Percentiles rank a stretch among this genome's conserved stretches.
Evolutionary conservation across 1,140 invertebrate genomes (phyloP).

Genomic region (Macrobrachium rosenbergii): DNA sequence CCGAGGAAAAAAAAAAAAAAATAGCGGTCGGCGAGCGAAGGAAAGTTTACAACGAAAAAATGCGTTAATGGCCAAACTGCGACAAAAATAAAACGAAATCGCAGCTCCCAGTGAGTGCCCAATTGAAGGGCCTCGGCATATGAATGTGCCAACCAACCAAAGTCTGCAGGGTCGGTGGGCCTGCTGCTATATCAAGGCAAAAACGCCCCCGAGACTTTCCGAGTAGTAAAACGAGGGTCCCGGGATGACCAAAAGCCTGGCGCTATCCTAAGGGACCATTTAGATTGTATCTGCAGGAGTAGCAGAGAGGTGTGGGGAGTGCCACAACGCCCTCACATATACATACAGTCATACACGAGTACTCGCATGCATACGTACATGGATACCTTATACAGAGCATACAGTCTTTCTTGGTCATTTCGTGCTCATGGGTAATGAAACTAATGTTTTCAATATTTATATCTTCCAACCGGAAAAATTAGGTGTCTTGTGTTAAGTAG

Average conservation of each 20-base stretch:
- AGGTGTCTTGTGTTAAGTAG: no score
- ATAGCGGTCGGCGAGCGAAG: no score
- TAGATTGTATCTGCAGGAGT: constrained; percentile 56
- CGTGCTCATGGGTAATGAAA: no score
- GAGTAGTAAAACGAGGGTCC: background rate
- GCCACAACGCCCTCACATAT: background rate
- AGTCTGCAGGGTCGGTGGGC: background rate
- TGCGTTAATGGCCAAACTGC: constrained; percentile 51
- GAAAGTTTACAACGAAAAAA: constrained; percentile 10
- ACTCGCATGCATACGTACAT: background rate
- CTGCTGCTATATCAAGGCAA: background rate
- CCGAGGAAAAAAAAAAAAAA: no score
- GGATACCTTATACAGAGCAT: no score
- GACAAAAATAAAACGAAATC: constrained; percentile 59
- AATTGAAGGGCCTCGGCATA: constrained; percentile 35
- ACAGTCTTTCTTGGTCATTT: no score
- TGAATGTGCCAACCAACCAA: background rate
- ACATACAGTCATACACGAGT: constrained; percentile 6
- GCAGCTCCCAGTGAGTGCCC: constrained; percentile 49
- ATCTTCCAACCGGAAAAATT: no score
- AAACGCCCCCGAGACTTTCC: background rate
- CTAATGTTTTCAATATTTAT: no score
- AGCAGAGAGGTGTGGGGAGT: constrained; percentile 37
- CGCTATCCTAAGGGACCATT: constrained; percentile 48
- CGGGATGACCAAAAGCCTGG: constrained; percentile 9